These are phyloP conservation scores for Canis aureus DNA, from an alignment of 2,113 vertebrate genomes.

Conservation along the genomic window DNA sequence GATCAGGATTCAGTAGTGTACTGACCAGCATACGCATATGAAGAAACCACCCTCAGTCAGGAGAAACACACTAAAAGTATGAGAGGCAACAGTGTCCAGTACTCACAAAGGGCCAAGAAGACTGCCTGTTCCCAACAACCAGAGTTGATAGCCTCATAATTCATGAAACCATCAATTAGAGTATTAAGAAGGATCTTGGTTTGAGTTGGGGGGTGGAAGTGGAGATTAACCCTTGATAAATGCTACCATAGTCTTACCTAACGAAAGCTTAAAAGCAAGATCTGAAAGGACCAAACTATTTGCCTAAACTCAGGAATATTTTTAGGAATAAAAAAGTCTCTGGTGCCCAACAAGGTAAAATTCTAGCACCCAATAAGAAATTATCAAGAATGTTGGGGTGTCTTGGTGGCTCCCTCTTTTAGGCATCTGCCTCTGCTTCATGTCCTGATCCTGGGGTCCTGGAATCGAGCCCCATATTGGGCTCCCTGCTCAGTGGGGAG, in stretches of 20 bases:
- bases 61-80: not conserved
- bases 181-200: not conserved
- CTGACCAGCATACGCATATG: not conserved
- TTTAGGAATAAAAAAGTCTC: conserved; percentile 39
- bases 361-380: not conserved
- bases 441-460: no score
- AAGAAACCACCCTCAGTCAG: not conserved
- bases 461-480: no score
- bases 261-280: conserved; percentile 1
- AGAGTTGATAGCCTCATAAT: not conserved
- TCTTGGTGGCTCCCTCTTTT: no score
- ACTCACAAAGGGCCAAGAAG: not conserved
- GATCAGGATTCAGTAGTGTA: not conserved
- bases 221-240: not conserved
- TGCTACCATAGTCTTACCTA: not conserved
- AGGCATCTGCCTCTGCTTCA: no score
- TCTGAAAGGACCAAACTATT: not conserved
- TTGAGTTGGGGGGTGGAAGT: not conserved
- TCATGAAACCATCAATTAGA: not conserved
- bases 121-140: not conserved
- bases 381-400: not conserved
- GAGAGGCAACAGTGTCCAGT: not conserved
- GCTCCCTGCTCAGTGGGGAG: no score
- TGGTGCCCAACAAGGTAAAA: not conserved
- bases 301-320: not conserved